Percentiles rank a stretch among this genome's conserved stretches.
These are phyloP conservation scores for Bufo gargarizans DNA, from an alignment of 2,113 vertebrate species.

Conservation along the genomic window DNA sequence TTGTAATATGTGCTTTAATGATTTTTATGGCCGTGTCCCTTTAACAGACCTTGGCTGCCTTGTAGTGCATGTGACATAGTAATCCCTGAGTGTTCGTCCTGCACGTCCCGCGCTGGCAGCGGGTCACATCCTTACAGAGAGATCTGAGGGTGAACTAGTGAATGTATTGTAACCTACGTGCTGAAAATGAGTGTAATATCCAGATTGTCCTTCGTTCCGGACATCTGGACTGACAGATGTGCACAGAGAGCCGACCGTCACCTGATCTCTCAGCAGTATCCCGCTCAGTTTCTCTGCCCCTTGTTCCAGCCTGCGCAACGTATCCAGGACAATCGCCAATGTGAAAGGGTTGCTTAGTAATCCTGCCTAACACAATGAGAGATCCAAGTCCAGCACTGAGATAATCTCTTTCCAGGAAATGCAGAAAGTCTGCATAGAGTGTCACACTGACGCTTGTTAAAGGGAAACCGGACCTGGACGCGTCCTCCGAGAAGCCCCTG, in stretches of 20 bases:
- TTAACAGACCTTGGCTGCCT: not conserved
- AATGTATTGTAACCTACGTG: not conserved
- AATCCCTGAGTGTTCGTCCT: not conserved
- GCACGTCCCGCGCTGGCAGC: not conserved
- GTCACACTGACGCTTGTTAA: not conserved
- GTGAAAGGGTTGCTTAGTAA: not conserved
- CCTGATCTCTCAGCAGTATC: too few species aligned
- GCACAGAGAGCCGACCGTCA: too few species aligned
- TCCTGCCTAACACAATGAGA: not conserved
- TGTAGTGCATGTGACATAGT: not conserved
- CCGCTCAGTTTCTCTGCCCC: too few species aligned
- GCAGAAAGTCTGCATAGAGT: not conserved
- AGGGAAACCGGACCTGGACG: not conserved
- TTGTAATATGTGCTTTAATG: too few species aligned
- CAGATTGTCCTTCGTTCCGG: too few species aligned
- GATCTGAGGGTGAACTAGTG: not conserved
- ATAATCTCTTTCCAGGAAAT: not conserved
- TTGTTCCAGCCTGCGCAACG: too few species aligned
- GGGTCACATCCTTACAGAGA: not conserved
- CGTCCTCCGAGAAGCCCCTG: not conserved
- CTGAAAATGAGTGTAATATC: too few species aligned
- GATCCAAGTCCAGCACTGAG: not conserved
- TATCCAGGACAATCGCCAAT: too few species aligned
- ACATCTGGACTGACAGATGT: too few species aligned
- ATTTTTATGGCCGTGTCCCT: too few species aligned